Evolutionary conservation across 2,888 invertebrate species (phyloP).

Genomic region (Volucella zonaria): DNA sequence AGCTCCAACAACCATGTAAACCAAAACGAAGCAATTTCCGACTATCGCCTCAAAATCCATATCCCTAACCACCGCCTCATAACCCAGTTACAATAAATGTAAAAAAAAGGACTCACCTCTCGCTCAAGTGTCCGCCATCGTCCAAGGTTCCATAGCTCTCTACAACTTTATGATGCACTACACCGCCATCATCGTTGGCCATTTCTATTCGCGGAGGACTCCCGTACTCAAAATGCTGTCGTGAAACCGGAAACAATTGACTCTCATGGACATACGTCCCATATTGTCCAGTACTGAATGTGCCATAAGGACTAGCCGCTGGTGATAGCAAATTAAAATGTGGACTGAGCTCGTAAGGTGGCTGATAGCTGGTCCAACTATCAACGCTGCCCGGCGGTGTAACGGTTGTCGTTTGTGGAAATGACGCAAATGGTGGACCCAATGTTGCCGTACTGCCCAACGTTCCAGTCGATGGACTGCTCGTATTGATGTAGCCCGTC

Average conservation of each 20-base stretch:
- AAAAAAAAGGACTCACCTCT: constrained; percentile 76
- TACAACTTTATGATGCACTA: constrained; percentile 82
- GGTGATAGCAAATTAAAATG: constrained; percentile 89
- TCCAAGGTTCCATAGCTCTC: constrained; percentile 83
- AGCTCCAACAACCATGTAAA: no score
- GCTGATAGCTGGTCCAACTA: constrained; percentile 90
- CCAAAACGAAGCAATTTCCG: no score
- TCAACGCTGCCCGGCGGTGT: constrained; percentile 87
- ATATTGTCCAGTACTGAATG: constrained; percentile 86
- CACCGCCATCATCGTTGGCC: constrained; percentile 77
- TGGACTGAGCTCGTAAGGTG: constrained; percentile 90
- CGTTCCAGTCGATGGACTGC: constrained; percentile 85
- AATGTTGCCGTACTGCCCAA: constrained; percentile 81
- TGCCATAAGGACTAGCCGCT: constrained; percentile 86
- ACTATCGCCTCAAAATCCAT: no score
- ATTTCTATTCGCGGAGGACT: constrained; percentile 82
- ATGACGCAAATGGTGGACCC: constrained; percentile 86
- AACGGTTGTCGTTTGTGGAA: constrained; percentile 85
- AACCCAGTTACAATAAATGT: no score
- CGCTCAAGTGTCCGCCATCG: constrained; percentile 79
- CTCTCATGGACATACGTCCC: constrained; percentile 88
- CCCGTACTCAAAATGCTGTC: constrained; percentile 84
- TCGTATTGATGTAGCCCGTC: constrained; percentile 90
- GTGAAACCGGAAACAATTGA: constrained; percentile 87
- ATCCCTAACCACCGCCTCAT: no score